These are phyloP conservation scores for Oryzias woworae DNA, from an alignment of 2,113 vertebrate genomes.

Conservation along the genomic window DNA sequence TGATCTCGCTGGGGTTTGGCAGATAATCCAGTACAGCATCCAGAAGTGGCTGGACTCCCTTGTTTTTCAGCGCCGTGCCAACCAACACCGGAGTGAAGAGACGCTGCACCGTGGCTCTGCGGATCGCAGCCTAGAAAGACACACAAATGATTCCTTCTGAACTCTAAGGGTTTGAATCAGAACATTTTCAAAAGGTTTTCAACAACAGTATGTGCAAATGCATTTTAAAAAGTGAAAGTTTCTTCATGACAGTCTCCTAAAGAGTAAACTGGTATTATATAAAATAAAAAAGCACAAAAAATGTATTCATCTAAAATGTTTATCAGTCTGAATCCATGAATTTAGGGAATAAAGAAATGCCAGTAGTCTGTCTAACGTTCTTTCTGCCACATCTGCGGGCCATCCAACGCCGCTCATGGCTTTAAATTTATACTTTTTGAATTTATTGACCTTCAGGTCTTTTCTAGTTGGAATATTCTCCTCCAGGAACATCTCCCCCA, in stretches of 20 bases:
- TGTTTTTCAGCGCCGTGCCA: constrained; percentile 95
- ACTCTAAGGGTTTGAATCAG: no score
- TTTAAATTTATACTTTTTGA: not conserved
- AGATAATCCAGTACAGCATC: constrained; percentile 91
- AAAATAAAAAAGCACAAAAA: no score
- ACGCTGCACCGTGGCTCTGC: constrained; percentile 86
- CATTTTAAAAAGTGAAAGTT: no score
- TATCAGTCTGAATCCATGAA: no score
- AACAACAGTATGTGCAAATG: no score
- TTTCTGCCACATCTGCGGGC: not conserved
- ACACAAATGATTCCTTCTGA: not conserved
- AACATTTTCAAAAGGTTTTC: no score
- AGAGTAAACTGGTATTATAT: no score
- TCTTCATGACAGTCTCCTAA: no score
- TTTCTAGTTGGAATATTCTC: constrained; percentile 84
- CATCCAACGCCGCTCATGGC: no score
- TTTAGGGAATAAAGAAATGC: no score
- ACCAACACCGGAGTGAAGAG: constrained; percentile 90
- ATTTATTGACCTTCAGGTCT: constrained; percentile 84
- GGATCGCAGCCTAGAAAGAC: constrained; percentile 84
- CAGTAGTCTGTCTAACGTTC: not conserved
- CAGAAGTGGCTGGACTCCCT: constrained; percentile 91
- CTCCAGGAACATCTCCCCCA: constrained; percentile 94
- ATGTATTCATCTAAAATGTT: no score
- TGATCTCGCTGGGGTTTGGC: constrained; percentile 89